Evolutionary conservation across 2,888 invertebrate genomes (phyloP).

Genomic region (Elmis aenea): DNA sequence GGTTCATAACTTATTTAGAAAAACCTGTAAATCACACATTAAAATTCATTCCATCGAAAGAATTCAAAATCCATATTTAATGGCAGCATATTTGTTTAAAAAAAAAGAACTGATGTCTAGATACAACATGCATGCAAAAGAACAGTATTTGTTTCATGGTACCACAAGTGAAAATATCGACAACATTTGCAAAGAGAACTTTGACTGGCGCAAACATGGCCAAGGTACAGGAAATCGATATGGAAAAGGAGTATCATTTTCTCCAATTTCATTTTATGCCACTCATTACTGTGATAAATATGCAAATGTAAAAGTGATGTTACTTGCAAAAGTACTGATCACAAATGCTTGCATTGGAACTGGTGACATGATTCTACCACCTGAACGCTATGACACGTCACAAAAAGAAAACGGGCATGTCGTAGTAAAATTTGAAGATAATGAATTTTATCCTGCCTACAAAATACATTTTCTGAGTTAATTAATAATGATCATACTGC

Average conservation of each 20-base stretch:
- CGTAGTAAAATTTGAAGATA: conserved; percentile 34
- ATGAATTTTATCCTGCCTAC: conserved; percentile 35
- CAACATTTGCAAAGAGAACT: conserved; percentile 31
- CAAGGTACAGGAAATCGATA: conserved; percentile 24
- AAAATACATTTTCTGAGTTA: conserved; percentile 27
- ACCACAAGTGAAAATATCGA: conserved; percentile 24
- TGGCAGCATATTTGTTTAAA: conserved; percentile 20
- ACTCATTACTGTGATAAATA: conserved; percentile 28
- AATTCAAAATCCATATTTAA: conserved; percentile 18
- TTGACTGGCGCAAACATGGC: conserved; percentile 33
- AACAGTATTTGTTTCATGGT: conserved; percentile 32
- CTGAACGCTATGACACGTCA: conserved; percentile 30
- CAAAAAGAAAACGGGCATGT: conserved; percentile 29
- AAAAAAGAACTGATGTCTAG: conserved; percentile 20
- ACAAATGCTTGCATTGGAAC: conserved; percentile 22
- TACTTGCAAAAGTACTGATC: conserved; percentile 29
- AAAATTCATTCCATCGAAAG: conserved; percentile 13
- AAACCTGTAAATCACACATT: conserved; percentile 12
- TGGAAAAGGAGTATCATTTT: conserved; percentile 35
- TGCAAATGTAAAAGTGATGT: conserved; percentile 26
- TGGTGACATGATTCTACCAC: conserved; percentile 27
- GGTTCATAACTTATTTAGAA: conserved; percentile 10
- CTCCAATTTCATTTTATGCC: conserved; percentile 29
- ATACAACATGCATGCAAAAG: conserved; percentile 14
- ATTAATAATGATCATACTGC: too few relatives aligned